Conservation (phyloP, 2,888 invertebrate genomes). For the Lathronympha strigana region DNA sequence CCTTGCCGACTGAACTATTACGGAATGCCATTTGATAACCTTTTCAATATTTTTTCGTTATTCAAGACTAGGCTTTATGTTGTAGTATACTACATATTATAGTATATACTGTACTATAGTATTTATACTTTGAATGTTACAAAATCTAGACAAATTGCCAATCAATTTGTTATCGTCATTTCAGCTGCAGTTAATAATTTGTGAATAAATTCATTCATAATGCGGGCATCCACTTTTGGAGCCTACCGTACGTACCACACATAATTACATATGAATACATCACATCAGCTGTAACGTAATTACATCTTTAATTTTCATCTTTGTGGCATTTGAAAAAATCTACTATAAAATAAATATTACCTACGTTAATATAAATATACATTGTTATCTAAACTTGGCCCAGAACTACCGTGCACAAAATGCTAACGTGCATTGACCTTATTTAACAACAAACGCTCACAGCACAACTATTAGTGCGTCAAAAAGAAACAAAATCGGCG, state of each 20-base stretch:
- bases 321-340: no score
- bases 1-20: constrained; percentile 14
- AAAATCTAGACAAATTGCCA: background rate
- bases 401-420: background rate
- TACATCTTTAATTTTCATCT: no score
- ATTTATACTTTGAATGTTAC: background rate
- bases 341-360: no score
- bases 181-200: no score
- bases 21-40: constrained; percentile 8
- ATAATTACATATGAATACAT: no score
- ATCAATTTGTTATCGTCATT: no score
- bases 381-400: background rate
- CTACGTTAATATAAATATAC: background rate
- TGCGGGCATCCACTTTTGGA: no score
- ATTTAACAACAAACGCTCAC: background rate
- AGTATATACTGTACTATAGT: no score
- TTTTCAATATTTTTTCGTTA: background rate
- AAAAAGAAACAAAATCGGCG: constrained; percentile 1
- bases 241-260: no score
- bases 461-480: constrained; percentile 1
- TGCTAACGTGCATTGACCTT: background rate
- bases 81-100: no score
- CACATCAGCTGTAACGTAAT: no score
- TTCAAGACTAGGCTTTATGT: background rate
- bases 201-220: no score